Evolutionary conservation across 2,888 invertebrate genomes (phyloP), one percentile per base, ranked within the genome.

Genomic region (Meiosimyza platycephala): DNA sequence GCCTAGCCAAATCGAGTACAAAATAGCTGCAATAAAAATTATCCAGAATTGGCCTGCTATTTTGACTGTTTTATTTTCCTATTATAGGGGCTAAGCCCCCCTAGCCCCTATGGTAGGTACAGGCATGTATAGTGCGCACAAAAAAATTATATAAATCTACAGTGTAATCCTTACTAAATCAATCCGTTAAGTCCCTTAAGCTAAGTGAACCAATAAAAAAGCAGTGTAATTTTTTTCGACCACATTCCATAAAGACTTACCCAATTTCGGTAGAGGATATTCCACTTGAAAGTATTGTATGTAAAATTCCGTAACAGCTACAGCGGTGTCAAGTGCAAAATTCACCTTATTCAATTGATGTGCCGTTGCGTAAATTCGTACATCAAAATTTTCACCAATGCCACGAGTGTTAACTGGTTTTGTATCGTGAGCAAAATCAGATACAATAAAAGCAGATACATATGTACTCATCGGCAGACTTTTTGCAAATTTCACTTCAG

Each of bases 401-500:
- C 88, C 88, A 63, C 88, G 87, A 0, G 91, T 85, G 33, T 88
- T 82, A 50, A 92, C 89, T 2, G 82, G 85, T 50, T 85, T 87
- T 60, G 88, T 85, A 68, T 89, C 88, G 69, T 85, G 85, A 40
- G 89, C 88, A 86, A 97, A 97, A 85, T 98, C 96, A 72, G 96
- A 95, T 3, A 98, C 92, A 63, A 97, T 95, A 84, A 98, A 95
- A 81, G 96, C 96, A 2, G 94, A 92, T 22, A 98, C 88, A 82
- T 98, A 98, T 0, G 97, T 97, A 4, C 97, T 96, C 98, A 98
- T 98, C 0, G 92, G 92, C 0, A 95, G 95, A 68, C 96, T 95
- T 74, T 91, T 91, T 48, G 92, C 89, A 85, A 97, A 98, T 12
- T 88, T 88, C 0, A 94, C 93, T 60, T 91, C 89, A n/a, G 91